phyloP scores from a whole-genome alignment of 2,888 invertebrate genomes.

The Slavum lentiscoides region DNA sequence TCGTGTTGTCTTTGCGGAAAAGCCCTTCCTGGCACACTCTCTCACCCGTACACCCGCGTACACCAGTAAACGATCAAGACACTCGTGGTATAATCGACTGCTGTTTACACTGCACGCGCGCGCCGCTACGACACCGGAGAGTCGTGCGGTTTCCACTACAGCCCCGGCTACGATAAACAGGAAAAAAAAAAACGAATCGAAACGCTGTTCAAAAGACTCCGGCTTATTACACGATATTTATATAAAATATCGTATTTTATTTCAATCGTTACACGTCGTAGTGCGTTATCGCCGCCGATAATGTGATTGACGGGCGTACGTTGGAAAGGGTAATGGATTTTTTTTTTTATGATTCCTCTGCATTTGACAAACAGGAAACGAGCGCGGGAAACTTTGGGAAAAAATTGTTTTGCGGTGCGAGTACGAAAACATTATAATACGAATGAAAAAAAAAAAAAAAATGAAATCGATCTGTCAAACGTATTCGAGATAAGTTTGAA shows the following conservation, averaged over 20 bases:
- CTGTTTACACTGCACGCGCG: constrained; percentile 29
- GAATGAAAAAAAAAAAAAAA: neutral
- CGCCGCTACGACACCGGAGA: constrained; percentile 9
- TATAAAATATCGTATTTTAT: neutral
- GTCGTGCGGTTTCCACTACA: constrained; percentile 1
- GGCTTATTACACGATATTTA: no score
- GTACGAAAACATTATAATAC: neutral
- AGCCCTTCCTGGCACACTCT: constrained; percentile 19
- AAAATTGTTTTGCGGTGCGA: neutral
- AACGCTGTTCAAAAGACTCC: neutral
- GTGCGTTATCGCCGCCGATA: no score
- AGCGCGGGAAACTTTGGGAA: constrained; percentile 6
- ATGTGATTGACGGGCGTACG: neutral
- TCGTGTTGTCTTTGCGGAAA: constrained; percentile 39
- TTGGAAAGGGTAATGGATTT: neutral
- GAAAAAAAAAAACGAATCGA: constrained; percentile 16
- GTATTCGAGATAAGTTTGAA: neutral
- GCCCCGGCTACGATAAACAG: neutral
- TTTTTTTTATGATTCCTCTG: constrained; percentile 13
- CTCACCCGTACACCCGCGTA: no score
- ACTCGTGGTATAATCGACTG: constrained; percentile 49
- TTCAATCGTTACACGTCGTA: neutral
- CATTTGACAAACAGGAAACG: constrained; percentile 28
- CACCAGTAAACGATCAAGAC: constrained; percentile 35
- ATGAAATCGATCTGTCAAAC: constrained; percentile 19